Evolutionary conservation across 2,113 vertebrate species (phyloP).

Genomic region (Cyphomyrus plagiostoma): DNA sequence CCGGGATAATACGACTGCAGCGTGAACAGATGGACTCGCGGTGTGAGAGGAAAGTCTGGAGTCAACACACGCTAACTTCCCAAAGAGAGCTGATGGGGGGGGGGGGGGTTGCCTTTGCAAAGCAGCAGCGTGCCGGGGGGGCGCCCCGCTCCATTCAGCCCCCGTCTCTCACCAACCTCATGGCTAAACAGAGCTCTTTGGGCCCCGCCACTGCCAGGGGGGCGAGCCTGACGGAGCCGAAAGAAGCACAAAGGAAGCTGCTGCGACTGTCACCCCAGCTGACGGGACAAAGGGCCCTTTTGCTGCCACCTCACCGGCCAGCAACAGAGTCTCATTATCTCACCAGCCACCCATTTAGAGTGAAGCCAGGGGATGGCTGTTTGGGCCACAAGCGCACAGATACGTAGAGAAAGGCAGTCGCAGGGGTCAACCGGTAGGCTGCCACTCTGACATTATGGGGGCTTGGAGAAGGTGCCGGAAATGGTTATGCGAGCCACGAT

Average conservation of each 20-base stretch:
- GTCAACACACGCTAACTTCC: conserved; percentile 34
- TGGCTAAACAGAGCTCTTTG: conserved; percentile 51
- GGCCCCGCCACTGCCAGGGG: conserved; percentile 36
- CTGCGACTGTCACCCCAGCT: conserved; percentile 41
- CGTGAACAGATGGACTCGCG: conserved; percentile 45
- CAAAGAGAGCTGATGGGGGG: conserved; percentile 22
- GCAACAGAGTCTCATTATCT: conserved; percentile 40
- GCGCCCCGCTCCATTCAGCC: conserved; percentile 49
- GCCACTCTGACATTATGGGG: background rate
- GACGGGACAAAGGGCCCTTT: conserved; percentile 41
- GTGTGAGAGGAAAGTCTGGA: conserved; percentile 38
- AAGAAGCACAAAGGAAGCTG: conserved; percentile 43
- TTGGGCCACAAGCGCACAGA: conserved; percentile 30
- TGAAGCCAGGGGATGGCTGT: conserved; percentile 34
- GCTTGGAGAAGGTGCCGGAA: conserved; percentile 36
- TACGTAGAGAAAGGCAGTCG: background rate
- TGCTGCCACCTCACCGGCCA: conserved; percentile 40
- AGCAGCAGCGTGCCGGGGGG: conserved; percentile 30
- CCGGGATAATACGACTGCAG: conserved; percentile 32
- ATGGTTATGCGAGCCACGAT: background rate
- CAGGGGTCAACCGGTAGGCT: background rate
- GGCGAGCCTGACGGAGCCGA: conserved; percentile 34
- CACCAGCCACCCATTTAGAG: conserved; percentile 37
- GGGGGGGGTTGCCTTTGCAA: conserved; percentile 37
- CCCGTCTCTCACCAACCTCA: conserved; percentile 38